phyloP scores from a whole-genome alignment of 2,797 vertebrate species.

The Harpagifer antarcticus region DNA sequence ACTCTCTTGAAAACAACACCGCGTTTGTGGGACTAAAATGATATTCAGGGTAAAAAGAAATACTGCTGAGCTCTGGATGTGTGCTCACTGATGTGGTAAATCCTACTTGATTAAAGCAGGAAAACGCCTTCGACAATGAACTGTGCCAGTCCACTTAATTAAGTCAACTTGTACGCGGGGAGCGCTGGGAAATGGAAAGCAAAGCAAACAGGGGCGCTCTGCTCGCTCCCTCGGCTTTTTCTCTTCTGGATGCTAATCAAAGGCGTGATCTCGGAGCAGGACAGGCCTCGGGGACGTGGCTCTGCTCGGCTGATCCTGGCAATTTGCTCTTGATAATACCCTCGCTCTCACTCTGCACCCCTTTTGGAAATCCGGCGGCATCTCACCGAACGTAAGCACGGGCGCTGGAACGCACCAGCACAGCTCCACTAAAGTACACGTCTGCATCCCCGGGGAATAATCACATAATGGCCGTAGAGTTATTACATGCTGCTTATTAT shows the following conservation, averaged over 20 bases:
- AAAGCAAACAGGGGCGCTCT: conserved; percentile 76
- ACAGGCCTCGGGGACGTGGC: conserved; percentile 73
- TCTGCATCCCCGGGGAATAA: conserved; percentile 65
- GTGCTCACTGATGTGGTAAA: conserved; percentile 81
- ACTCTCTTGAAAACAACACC: conserved; percentile 42
- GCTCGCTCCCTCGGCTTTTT: conserved; percentile 65
- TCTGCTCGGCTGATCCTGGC: conserved; percentile 82
- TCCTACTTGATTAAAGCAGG: conserved; percentile 85
- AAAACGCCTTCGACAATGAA: conserved; percentile 79
- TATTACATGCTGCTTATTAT: conserved; percentile 69
- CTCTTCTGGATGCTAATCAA: conserved; percentile 78
- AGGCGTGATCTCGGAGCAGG: conserved; percentile 78
- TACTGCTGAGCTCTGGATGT: conserved; percentile 72
- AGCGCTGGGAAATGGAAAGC: conserved; percentile 77
- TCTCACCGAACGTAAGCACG: conserved; percentile 62
- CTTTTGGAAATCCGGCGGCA: conserved; percentile 44
- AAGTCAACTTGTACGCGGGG: conserved; percentile 79
- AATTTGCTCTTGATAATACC: conserved; percentile 83
- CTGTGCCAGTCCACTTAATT: conserved; percentile 82
- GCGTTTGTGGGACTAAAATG: conserved; percentile 35
- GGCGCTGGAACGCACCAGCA: conserved; percentile 49
- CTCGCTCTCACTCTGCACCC: conserved; percentile 40
- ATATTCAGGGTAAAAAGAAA: conserved; percentile 47
- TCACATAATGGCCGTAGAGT: conserved; percentile 63
- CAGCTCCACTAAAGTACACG: conserved; percentile 41